Evolutionary conservation across 2,113 vertebrate species (phyloP).

Genomic region (Zosterops lateralis): DNA sequence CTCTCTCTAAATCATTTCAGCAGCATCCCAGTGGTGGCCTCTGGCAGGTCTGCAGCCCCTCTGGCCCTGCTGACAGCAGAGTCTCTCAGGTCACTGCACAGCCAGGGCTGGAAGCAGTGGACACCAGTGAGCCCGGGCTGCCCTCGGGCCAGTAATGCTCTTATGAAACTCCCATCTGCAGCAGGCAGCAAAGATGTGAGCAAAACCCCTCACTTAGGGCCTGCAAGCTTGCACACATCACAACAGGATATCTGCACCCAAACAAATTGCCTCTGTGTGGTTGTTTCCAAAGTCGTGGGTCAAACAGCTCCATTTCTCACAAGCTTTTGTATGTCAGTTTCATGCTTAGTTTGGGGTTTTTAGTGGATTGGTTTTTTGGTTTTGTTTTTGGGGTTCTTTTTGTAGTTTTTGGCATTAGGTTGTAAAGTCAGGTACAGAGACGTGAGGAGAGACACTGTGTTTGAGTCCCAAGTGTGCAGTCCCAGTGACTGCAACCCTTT

Average conservation of each 20-base stretch:
- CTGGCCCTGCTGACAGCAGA: not conserved
- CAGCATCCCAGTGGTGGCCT: not conserved
- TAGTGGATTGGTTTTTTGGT: fast-evolving
- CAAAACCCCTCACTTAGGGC: not conserved
- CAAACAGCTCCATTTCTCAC: not conserved
- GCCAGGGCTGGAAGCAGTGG: not conserved
- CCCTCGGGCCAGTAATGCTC: constrained; percentile 13
- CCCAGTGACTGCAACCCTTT: fast-evolving
- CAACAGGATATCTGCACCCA: not conserved
- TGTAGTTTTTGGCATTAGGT: not conserved
- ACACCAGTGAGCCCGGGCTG: not conserved
- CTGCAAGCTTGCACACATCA: not conserved
- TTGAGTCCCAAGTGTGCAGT: not conserved
- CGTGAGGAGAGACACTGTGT: not conserved
- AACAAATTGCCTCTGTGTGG: not conserved
- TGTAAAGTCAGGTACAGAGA: not conserved
- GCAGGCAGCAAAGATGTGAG: not conserved
- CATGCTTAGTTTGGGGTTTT: fast-evolving
- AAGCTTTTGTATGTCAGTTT: not conserved
- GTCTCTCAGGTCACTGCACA: constrained; percentile 6
- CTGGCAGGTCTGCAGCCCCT: not conserved
- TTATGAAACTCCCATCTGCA: not conserved
- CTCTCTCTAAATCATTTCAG: not conserved
- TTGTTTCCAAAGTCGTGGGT: not conserved
- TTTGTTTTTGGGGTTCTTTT: too few relatives aligned